Evolutionary conservation across 1,140 invertebrate genomes (phyloP), one percentile per base, ranked within the genome.

Genomic region (Megathymus violae): DNA sequence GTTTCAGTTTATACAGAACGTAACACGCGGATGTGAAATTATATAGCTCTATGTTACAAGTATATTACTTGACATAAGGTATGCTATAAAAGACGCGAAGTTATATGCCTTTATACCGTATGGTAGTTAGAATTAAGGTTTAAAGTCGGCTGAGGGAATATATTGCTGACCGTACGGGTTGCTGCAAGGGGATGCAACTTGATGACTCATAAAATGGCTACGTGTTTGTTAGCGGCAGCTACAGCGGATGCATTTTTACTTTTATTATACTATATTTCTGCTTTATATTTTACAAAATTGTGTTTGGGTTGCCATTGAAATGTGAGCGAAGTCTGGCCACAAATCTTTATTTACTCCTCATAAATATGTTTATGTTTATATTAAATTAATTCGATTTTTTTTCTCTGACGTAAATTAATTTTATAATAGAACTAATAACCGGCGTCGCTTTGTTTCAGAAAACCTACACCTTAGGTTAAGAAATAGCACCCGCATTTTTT

Each of bases 151-250:
- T 31, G 25, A 16, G 16, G 11, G 40, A n/a, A 3, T 25, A 43
- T 54, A 13, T 15, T 54, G 22, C 40, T 56, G 52, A 56, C 52
- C 13, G 22, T 41, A 17, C n/a, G n/a, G n/a, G n/a, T n/a, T n/a
- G 43, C 27, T 63, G 46, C 46, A 63, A 14, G 44, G 15, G 31
- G 43, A 0, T 47, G 58, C 67, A 73, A 44, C 58, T 70, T 70
- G 59, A 70, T 65, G 62, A 63, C 64, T 67, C 71, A 65, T 70
- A 73, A 73, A 69, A 67, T 11, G 25, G 43, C 40, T 52, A 63
- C 27, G 48, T 54, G 48, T 62, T 46, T 34, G 17, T 31, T 62
- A 11, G 16, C 40, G 16, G 27, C 15, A n/a, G 27, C 11, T 27
- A 22, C 19, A 34, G 14, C 19, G 14, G 15, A 43, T 62, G 38